These are phyloP conservation scores for Araneus ventricosus DNA, from an alignment of 1,140 invertebrate species.

Conservation along the genomic window DNA sequence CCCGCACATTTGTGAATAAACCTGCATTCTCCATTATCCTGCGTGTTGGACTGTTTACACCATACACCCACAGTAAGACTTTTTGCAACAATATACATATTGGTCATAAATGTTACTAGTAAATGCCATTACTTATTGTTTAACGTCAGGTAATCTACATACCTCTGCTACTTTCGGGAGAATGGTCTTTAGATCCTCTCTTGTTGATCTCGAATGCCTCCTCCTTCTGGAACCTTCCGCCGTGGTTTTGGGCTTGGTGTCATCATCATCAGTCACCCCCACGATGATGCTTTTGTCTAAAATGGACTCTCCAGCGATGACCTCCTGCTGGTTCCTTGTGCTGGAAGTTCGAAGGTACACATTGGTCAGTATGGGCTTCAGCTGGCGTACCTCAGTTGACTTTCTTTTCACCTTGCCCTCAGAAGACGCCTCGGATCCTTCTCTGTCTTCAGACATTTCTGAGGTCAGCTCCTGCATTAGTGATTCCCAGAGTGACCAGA, in stretches of 20 bases:
- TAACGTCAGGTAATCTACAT: not conserved
- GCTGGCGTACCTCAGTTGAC: conserved; percentile 18
- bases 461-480: conserved; percentile 67
- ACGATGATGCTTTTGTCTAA: conserved; percentile 21
- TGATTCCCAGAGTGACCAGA: conserved; percentile 75
- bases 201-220: not conserved
- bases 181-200: conserved; percentile 27
- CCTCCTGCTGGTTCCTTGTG: not conserved
- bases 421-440: conserved; percentile 12
- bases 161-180: conserved; percentile 53
- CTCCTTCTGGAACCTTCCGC: not conserved
- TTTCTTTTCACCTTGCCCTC: conserved; percentile 39
- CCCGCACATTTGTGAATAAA: too few relatives aligned
- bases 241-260: not conserved
- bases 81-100: too few relatives aligned
- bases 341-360: conserved; percentile 47
- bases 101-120: too few relatives aligned
- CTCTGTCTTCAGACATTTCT: conserved; percentile 23
- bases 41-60: too few relatives aligned
- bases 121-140: too few relatives aligned
- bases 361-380: conserved; percentile 70
- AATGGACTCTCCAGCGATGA: conserved; percentile 69
- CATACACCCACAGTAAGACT: too few relatives aligned
- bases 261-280: conserved; percentile 4
- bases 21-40: too few relatives aligned